A percentile compares a stretch with the other conserved stretches of the same genome.
Conservation (phyloP, 1,140 invertebrate genomes). For the Venustaconcha ellipsiformis region DNA sequence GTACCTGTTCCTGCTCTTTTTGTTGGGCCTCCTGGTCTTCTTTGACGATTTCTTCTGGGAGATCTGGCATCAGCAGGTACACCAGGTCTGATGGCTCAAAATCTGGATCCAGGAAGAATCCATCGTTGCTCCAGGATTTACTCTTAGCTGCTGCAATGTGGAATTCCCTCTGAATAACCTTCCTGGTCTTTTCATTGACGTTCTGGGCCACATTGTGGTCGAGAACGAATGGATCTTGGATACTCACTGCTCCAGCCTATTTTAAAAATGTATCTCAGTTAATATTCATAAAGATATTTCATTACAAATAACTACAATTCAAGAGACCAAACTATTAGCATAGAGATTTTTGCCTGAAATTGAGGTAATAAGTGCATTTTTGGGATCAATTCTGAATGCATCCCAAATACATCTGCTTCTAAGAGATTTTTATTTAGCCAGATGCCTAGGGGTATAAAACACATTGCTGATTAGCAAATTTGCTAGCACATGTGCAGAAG, state of each 20-base stretch:
- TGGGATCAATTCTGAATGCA: no score
- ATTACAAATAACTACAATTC: conserved; percentile 2
- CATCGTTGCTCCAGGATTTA: conserved; percentile 35
- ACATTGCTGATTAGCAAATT: no score
- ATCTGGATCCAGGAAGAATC: conserved; percentile 19
- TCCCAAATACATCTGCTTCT: no score
- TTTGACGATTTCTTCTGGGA: conserved; percentile 27
- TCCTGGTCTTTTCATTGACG: conserved; percentile 48
- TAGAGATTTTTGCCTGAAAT: no score
- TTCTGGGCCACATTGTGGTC: conserved; percentile 58
- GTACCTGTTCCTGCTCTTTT: no score
- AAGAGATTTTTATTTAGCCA: no score
- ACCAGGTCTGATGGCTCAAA: conserved; percentile 24
- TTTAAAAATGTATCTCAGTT: conserved; percentile 5
- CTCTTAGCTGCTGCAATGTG: conserved; percentile 42
- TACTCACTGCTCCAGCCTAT: conserved; percentile 41
- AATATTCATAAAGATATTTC: background rate
- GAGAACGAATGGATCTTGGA: conserved; percentile 63
- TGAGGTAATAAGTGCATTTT: no score
- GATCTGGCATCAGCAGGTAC: conserved; percentile 25
- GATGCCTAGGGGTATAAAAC: no score
- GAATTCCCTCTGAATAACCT: conserved; percentile 43
- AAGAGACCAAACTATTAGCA: background rate
- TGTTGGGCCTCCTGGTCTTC: conserved; percentile 31
- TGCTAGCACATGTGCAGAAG: no score